Evolutionary conservation across 1,140 invertebrate species (phyloP).

Genomic region (Drosophila sp.): DNA sequence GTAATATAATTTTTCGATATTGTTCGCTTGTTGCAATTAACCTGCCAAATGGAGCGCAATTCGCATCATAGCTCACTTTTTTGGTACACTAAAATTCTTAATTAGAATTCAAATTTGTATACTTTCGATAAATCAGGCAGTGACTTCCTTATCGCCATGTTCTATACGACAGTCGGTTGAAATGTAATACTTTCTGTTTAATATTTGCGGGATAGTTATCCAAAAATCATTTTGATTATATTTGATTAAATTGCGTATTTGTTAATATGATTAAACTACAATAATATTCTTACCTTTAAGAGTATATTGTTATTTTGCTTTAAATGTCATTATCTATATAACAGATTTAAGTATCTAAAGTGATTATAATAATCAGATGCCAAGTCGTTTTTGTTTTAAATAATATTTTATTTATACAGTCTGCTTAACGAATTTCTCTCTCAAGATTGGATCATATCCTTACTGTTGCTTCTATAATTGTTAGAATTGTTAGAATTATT

Average conservation of each 20-base stretch:
- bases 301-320: background rate
- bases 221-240: background rate
- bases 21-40: constrained; percentile 45
- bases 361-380: too few relatives aligned
- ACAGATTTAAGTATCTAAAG: too few relatives aligned
- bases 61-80: constrained; percentile 13
- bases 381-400: too few relatives aligned
- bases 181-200: too few relatives aligned
- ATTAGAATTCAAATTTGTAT: constrained; percentile 43
- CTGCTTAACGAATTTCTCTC: too few relatives aligned
- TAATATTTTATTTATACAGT: too few relatives aligned
- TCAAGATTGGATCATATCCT: too few relatives aligned
- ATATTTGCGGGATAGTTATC: background rate
- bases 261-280: too few relatives aligned
- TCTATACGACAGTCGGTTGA: too few relatives aligned
- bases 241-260: background rate
- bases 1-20: constrained; percentile 37
- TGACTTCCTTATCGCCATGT: constrained; percentile 22
- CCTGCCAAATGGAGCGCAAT: constrained; percentile 50
- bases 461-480: too few relatives aligned
- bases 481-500: too few relatives aligned
- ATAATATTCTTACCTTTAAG: background rate
- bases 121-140: background rate
- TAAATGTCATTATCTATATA: too few relatives aligned
- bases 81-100: constrained; percentile 19